Evolutionary conservation across 2,797 vertebrate species (phyloP).

Genomic region (Halcyon smyrnensis): DNA sequence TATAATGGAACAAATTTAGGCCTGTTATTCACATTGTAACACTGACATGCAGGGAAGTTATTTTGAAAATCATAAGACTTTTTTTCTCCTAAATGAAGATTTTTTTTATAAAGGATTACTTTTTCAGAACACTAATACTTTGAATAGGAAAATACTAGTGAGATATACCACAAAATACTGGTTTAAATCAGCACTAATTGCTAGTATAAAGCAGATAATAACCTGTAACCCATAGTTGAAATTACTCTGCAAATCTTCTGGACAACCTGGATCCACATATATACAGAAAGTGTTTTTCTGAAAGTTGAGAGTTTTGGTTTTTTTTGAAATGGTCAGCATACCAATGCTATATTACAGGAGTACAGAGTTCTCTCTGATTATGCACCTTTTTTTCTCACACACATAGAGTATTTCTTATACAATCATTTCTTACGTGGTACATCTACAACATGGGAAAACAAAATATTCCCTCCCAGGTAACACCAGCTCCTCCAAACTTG

Average conservation of each 20-base stretch:
- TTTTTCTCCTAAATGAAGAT: neutral
- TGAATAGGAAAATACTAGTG: neutral
- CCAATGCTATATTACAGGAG: neutral
- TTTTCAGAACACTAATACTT: neutral
- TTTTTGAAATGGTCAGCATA: neutral
- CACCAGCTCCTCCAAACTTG: neutral
- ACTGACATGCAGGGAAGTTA: neutral
- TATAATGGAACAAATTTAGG: neutral
- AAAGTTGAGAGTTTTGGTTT: neutral
- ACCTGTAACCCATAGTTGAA: neutral
- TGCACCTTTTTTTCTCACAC: fast-evolving
- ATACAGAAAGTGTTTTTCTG: neutral
- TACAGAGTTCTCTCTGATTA: neutral
- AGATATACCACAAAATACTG: neutral
- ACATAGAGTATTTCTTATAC: neutral
- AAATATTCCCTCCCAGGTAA: neutral
- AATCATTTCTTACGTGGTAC: neutral
- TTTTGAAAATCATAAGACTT: neutral
- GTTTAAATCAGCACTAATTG: neutral
- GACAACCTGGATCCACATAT: neutral
- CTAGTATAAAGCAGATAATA: neutral
- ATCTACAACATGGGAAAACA: neutral
- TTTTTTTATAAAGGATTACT: neutral
- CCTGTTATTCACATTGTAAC: neutral
- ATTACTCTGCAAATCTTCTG: neutral